These are phyloP conservation scores for Lasiommata megera DNA, from an alignment of 2,888 invertebrate genomes.

Conservation along the genomic window DNA sequence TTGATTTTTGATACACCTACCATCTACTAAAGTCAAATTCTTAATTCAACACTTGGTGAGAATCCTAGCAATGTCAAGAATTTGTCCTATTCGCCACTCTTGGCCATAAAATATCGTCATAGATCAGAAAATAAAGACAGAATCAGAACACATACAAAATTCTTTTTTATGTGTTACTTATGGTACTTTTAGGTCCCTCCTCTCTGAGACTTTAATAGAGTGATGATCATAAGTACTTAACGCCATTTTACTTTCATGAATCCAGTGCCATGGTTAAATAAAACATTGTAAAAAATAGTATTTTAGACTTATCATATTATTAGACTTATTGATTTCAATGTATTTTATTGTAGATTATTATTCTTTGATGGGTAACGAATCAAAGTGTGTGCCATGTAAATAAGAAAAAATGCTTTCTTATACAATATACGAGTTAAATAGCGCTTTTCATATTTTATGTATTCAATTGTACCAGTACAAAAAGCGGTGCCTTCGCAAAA, in stretches of 20 bases:
- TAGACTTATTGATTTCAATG: constrained; percentile 4
- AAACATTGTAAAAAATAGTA: constrained; percentile 42
- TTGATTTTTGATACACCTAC: too few relatives aligned
- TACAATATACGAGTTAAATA: constrained; percentile 34
- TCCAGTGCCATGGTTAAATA: constrained; percentile 60
- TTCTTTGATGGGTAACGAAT: constrained; percentile 38
- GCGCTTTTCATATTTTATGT: constrained; percentile 33
- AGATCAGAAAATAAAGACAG: background rate
- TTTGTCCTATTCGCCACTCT: background rate
- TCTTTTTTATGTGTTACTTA: too few relatives aligned
- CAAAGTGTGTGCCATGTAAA: constrained; percentile 72
- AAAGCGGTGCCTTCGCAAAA: constrained; percentile 47
- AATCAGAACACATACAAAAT: too few relatives aligned
- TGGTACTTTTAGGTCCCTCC: background rate
- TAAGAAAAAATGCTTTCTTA: constrained; percentile 47
- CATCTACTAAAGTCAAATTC: background rate
- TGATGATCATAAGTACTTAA: background rate
- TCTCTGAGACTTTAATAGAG: background rate
- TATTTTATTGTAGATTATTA: constrained; percentile 8
- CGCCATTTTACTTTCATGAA: constrained; percentile 24
- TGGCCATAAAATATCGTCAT: background rate
- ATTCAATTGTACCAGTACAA: constrained; percentile 50
- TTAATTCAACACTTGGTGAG: background rate
- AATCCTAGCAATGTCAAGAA: background rate
- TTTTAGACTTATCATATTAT: constrained; percentile 28